Percentiles rank a stretch among this genome's conserved stretches.
Evolutionary conservation across 1,140 invertebrate genomes (phyloP).

Genomic region (Gonatopus flavifemur): DNA sequence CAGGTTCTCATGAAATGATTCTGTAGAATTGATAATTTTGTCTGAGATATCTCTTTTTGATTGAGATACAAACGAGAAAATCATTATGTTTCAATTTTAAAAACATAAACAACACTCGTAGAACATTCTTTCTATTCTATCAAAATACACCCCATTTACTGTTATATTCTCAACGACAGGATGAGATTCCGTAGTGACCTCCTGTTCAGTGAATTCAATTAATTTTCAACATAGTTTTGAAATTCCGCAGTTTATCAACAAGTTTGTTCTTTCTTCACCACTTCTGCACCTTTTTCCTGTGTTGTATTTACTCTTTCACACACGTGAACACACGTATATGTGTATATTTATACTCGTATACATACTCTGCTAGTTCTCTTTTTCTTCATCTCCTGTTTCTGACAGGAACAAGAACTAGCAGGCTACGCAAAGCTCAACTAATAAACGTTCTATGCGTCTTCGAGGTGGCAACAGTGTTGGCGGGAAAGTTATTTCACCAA

Average conservation of each 20-base stretch:
- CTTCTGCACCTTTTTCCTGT: background rate
- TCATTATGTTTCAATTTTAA: background rate
- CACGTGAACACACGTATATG: no score
- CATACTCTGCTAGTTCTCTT: background rate
- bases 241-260: no score
- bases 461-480: constrained; percentile 51
- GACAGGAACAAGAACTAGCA: background rate
- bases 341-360: no score
- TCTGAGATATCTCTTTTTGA: no score
- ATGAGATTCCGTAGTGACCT: no score
- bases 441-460: constrained; percentile 31
- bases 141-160: no score
- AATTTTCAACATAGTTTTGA: no score
- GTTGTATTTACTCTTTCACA: background rate
- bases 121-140: no score
- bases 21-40: no score
- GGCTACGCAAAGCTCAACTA: background rate
- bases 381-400: background rate
- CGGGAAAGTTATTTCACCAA: constrained; percentile 50
- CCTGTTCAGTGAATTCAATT: no score
- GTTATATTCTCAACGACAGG: no score
- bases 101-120: background rate
- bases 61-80: background rate
- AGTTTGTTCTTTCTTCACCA: background rate
- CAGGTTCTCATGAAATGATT: no score